Percentiles rank a stretch among this genome's conserved stretches.
Evolutionary conservation across 1,140 invertebrate genomes (phyloP).

Genomic region (Pentalonia nigronervosa): DNA sequence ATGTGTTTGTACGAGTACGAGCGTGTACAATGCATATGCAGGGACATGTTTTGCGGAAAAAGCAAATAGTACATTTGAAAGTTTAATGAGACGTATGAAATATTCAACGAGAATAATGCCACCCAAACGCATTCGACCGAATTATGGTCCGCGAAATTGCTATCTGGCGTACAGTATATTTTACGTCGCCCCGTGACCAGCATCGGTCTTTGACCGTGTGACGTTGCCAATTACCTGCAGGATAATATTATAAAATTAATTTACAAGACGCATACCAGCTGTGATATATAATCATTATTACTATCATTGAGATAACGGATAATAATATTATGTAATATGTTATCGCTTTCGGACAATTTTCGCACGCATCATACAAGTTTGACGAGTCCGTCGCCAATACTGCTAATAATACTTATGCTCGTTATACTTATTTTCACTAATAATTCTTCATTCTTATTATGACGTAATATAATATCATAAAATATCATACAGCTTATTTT

Average conservation of each 20-base stretch:
- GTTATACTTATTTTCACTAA: background rate
- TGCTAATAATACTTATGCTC: too few relatives aligned
- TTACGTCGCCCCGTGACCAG: background rate
- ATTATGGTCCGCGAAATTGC: background rate
- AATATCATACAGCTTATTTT: background rate
- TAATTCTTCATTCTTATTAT: background rate
- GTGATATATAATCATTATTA: background rate
- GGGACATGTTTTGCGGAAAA: background rate
- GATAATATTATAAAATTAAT: background rate
- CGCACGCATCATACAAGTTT: background rate
- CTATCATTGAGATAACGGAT: background rate
- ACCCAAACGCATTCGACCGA: background rate
- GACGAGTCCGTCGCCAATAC: too few relatives aligned
- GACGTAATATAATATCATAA: background rate
- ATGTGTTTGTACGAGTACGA: background rate
- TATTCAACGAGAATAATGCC: background rate
- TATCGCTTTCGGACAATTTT: background rate
- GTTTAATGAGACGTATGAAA: slow-evolving; percentile 22
- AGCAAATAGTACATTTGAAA: slow-evolving; percentile 6
- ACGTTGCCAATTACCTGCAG: background rate
- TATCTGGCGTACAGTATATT: background rate
- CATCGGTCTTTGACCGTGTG: too few relatives aligned
- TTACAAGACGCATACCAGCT: background rate
- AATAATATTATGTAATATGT: background rate
- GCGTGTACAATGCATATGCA: background rate